phyloP scores from a whole-genome alignment of 2,888 invertebrate genomes.

The Gandaritis pyraliata region DNA sequence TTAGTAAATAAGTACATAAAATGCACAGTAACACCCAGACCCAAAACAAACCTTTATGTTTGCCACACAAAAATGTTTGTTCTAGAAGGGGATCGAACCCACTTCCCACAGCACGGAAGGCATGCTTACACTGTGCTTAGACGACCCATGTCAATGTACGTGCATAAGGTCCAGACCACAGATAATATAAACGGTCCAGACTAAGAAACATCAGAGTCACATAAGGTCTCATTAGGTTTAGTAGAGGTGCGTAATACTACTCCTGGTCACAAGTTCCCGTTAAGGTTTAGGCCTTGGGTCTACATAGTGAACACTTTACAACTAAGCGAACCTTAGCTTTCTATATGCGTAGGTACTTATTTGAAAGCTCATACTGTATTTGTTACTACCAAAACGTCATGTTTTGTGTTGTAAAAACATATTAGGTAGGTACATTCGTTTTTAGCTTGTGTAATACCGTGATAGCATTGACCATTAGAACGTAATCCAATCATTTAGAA shows the following conservation, averaged over 20 bases:
- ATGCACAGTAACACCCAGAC: too few relatives aligned
- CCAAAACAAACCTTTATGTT: too few relatives aligned
- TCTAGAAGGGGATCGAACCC: too few relatives aligned
- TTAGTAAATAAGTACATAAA: too few relatives aligned
- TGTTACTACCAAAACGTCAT: neutral
- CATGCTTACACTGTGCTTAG: too few relatives aligned
- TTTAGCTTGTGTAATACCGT: neutral
- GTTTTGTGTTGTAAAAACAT: neutral
- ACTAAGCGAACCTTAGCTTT: neutral
- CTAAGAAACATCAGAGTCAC: too few relatives aligned
- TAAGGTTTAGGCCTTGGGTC: neutral
- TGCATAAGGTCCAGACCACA: too few relatives aligned
- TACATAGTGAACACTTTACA: neutral
- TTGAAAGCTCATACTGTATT: conserved; percentile 1
- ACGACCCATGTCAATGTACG: too few relatives aligned
- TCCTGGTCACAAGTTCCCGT: neutral
- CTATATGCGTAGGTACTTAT: neutral
- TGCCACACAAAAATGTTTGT: too few relatives aligned
- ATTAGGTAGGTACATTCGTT: neutral
- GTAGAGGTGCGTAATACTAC: neutral
- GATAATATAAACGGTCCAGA: too few relatives aligned
- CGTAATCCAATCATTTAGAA: neutral
- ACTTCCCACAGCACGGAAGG: too few relatives aligned
- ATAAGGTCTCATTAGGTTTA: too few relatives aligned
- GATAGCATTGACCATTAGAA: neutral